These are phyloP conservation scores for Phortica okadai DNA, from an alignment of 2,888 invertebrate genomes.

Conservation along the genomic window DNA sequence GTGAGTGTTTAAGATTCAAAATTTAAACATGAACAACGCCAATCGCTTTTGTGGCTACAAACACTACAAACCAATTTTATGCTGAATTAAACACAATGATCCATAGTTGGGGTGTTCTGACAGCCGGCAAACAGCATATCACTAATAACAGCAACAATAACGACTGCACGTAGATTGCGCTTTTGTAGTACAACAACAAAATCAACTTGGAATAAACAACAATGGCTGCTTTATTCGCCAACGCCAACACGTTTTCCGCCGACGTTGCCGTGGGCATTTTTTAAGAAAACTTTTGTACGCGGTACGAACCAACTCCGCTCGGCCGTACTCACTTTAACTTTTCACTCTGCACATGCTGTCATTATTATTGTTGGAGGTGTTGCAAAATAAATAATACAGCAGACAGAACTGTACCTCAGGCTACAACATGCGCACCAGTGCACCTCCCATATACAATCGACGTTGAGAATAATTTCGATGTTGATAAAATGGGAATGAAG, in stretches of 20 bases:
- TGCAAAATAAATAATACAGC: constrained; percentile 34
- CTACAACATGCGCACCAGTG: constrained; percentile 55
- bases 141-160: constrained; percentile 47
- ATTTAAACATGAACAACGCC: constrained; percentile 42
- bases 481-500: not conserved
- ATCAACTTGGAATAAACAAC: constrained; percentile 18
- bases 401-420: constrained; percentile 58
- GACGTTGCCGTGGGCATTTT: constrained; percentile 65
- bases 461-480: not conserved
- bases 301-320: constrained; percentile 33
- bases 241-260: constrained; percentile 34
- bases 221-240: constrained; percentile 27
- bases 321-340: not conserved
- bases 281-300: constrained; percentile 60
- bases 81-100: constrained; percentile 73
- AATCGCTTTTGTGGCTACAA: constrained; percentile 52
- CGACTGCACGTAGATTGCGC: constrained; percentile 66
- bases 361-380: constrained; percentile 30
- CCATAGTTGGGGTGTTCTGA: constrained; percentile 75
- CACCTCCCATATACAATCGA: constrained; percentile 17
- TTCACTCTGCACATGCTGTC: constrained; percentile 10
- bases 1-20: not conserved
- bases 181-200: constrained; percentile 43
- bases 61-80: constrained; percentile 74
- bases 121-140: constrained; percentile 60